Base-by-base conservation (phyloP, 1,140 invertebrate genomes). In the Bombus huntii region DNA sequence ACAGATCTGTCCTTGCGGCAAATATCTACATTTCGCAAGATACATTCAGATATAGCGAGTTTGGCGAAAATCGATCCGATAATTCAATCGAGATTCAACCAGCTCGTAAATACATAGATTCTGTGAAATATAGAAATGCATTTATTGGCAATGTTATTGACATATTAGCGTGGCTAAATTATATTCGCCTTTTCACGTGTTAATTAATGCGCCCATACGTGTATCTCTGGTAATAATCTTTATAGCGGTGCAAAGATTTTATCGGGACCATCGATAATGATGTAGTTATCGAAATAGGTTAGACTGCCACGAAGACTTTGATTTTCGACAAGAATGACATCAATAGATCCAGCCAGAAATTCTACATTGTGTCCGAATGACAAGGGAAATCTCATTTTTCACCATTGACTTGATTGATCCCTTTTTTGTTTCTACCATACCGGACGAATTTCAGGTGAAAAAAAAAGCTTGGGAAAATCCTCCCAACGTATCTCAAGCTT, bases 351-450 rank as follows among this genome's bases (percentile, higher is more conserved):
- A 25, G n/a, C 39, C 31, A n/a, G 68, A 28, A 39, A 80, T 62
- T 37, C 53, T 44, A 71, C 76, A 80, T 85, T 85, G 76, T 80
- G 18, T 18, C 8, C 5, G 68, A 79, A 22, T 53, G 53, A 72
- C 57, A 47, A n/a, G n/a, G 15, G 68, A 42, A 71, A 73, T 70
- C 83, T 80, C 77, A 65, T 85, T 85, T 80, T 85, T 85, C 81
- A 42, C 37, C 53, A 73, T 80, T 77, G 83, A 80, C 72, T 47
- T 15, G 53, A 80, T 80, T 65, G 53, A 31, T 80, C 53, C 8
- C 37, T 12, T 37, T 74, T 76, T 68, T 71, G 22, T 84, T 72
- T 79, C 39, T 25, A 22, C 18, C 53, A 28, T n/a, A 15, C 18
- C 3, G 25, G 9, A 22, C 12, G 59, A 76, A 59, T 78, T 78